phyloP scores from a whole-genome alignment of 2,113 vertebrate species.

The Dasyornis broadbenti region DNA sequence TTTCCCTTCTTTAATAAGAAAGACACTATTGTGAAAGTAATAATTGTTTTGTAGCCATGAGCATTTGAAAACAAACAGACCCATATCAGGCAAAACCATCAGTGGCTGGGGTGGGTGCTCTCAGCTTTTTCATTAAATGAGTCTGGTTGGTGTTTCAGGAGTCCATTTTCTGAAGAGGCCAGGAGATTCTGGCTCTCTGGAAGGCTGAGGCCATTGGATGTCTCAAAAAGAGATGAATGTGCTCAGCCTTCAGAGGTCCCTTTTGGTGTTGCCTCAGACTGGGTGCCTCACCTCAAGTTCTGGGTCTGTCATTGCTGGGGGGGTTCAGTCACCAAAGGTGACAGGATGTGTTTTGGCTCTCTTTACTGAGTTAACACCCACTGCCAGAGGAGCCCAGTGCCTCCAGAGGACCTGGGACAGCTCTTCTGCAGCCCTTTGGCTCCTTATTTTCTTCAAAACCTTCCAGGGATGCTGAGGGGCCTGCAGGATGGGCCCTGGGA shows the following conservation, averaged over 20 bases:
- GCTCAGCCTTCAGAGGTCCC: background rate
- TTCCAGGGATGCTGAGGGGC: background rate
- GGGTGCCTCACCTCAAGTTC: background rate
- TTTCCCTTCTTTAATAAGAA: background rate
- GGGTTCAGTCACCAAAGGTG: background rate
- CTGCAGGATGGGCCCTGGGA: background rate
- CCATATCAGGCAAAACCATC: background rate
- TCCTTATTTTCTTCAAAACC: background rate
- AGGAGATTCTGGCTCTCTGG: background rate
- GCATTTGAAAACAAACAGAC: constrained; percentile 5
- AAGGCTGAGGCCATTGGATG: background rate
- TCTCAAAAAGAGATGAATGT: background rate
- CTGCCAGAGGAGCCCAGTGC: background rate
- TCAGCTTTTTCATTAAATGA: background rate
- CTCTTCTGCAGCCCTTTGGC: background rate
- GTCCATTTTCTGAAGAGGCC: background rate
- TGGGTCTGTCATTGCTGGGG: background rate
- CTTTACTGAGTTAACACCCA: background rate
- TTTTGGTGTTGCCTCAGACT: background rate
- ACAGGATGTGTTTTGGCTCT: background rate
- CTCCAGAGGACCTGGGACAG: background rate
- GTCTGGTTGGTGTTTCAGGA: background rate
- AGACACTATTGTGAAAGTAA: background rate
- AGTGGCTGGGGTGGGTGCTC: background rate
- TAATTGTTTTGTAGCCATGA: background rate